A percentile compares a stretch with the other conserved stretches of the same genome.
Evolutionary conservation across 2,888 invertebrate genomes (phyloP).

Genomic region (Noctua comes): DNA sequence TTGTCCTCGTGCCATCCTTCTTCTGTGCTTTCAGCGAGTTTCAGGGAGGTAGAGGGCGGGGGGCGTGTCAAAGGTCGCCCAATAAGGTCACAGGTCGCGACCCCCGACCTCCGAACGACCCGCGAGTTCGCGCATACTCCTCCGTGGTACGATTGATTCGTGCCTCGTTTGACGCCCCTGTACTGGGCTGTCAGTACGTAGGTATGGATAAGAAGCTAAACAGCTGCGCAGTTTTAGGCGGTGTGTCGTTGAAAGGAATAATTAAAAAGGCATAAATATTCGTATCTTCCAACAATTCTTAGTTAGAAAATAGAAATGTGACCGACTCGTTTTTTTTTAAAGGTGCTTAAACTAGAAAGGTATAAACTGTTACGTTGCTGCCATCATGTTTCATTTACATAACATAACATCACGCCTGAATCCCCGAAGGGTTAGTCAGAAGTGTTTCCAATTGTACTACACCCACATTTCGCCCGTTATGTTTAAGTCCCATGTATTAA

Average conservation of each 20-base stretch:
- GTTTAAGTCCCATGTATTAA: too few species aligned
- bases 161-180: conserved; percentile 63
- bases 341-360: background rate
- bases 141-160: conserved; percentile 66
- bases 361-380: too few species aligned
- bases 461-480: too few species aligned
- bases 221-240: conserved; percentile 6
- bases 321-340: background rate
- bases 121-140: conserved; percentile 71
- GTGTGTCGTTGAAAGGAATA: background rate
- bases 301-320: background rate
- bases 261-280: background rate
- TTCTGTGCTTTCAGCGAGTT: conserved; percentile 74
- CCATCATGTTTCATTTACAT: background rate
- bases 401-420: too few species aligned
- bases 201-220: conserved; percentile 9
- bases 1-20: conserved; percentile 73
- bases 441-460: too few species aligned
- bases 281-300: background rate
- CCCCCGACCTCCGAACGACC: conserved; percentile 81
- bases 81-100: conserved; percentile 89
- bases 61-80: conserved; percentile 88
- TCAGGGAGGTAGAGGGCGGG: conserved; percentile 77
- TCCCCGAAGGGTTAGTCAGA: too few species aligned
- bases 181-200: conserved; percentile 30